These are phyloP conservation scores for Pseudococcus jackbeardsleyi DNA, from an alignment of 2,888 invertebrate species.

Conservation along the genomic window DNA sequence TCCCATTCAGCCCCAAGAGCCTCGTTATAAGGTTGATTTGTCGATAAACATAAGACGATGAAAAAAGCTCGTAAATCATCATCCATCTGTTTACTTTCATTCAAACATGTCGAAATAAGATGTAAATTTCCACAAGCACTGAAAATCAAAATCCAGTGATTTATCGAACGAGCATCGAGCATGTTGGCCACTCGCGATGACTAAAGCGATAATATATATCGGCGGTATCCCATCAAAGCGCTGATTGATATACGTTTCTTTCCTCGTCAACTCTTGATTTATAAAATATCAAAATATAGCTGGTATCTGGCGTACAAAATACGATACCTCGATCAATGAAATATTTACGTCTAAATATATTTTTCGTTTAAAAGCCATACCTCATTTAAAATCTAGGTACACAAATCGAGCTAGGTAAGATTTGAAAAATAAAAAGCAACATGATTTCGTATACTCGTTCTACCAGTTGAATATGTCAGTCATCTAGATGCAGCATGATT, in stretches of 20 bases:
- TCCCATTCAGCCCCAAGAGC: not conserved
- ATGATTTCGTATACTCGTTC: slow-evolving; percentile 10
- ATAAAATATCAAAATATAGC: not conserved
- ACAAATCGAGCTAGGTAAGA: not conserved
- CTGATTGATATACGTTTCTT: not conserved
- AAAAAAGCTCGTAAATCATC: not conserved
- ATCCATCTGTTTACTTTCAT: slow-evolving; percentile 5
- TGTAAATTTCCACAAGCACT: slow-evolving; percentile 6
- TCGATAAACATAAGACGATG: not conserved
- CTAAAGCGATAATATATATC: not conserved
- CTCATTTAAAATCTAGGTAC: not conserved
- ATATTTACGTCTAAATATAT: not conserved
- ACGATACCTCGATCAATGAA: not conserved
- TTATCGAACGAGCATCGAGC: not conserved
- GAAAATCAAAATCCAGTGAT: slow-evolving; percentile 5
- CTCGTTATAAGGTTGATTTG: not conserved
- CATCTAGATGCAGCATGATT: slow-evolving; percentile 30
- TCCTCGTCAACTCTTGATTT: not conserved
- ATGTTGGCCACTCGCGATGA: not conserved
- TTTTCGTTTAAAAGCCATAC: not conserved
- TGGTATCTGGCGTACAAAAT: not conserved
- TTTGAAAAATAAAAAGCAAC: not conserved
- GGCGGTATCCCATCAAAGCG: not conserved
- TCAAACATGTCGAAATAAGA: slow-evolving; percentile 2
- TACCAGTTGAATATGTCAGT: slow-evolving; percentile 30